These are phyloP conservation scores for Peucedramus taeniatus DNA, from an alignment of 2,113 vertebrate species.

Conservation along the genomic window DNA sequence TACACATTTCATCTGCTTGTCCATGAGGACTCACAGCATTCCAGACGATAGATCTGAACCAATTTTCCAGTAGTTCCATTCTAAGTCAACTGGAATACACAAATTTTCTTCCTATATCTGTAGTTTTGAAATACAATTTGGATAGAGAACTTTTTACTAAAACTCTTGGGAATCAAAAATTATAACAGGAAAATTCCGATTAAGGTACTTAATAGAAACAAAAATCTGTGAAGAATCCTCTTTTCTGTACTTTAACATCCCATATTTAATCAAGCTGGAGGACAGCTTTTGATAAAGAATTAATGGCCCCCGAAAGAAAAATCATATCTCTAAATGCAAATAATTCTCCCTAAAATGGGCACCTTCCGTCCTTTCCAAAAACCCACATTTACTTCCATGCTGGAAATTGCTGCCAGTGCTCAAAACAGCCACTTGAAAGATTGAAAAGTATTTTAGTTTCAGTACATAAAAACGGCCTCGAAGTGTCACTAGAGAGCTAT, in stretches of 20 bases:
- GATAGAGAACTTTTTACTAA: not conserved
- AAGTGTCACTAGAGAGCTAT: conserved; percentile 58
- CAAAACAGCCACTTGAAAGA: not conserved
- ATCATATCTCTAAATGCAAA: not conserved
- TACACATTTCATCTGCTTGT: not conserved
- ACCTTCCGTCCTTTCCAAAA: not conserved
- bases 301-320: not conserved
- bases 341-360: not conserved
- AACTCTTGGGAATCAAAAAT: not conserved
- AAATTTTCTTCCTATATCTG: not conserved
- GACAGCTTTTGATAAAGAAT: not conserved
- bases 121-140: not conserved
- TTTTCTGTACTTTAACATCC: not conserved
- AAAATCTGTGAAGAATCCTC: not conserved
- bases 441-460: not conserved
- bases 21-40: not conserved
- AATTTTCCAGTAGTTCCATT: not conserved
- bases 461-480: conserved; percentile 35
- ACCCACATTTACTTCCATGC: not conserved
- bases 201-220: not conserved
- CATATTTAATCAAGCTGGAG: not conserved
- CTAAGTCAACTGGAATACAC: not conserved
- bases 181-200: not conserved
- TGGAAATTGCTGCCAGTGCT: not conserved
- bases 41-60: not conserved